These are phyloP conservation scores for Geotrupes spiniger DNA, from an alignment of 2,888 invertebrate genomes.

Conservation along the genomic window DNA sequence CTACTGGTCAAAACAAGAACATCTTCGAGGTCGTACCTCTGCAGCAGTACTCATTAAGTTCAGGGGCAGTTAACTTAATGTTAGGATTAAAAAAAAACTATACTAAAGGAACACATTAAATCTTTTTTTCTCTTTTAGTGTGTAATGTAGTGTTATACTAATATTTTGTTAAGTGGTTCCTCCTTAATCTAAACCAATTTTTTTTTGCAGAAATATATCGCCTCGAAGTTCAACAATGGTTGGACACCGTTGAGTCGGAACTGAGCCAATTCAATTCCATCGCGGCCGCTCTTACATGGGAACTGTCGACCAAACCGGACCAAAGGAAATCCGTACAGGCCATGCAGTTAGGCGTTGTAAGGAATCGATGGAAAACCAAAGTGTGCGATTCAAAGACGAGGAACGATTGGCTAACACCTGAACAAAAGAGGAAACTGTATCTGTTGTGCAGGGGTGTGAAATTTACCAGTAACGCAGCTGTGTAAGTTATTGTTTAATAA, in stretches of 20 bases:
- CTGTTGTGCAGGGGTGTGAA: slow-evolving; percentile 64
- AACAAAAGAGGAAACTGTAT: slow-evolving; percentile 56
- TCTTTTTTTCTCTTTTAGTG: too few relatives aligned
- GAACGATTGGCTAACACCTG: slow-evolving; percentile 26
- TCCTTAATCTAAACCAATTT: too few relatives aligned
- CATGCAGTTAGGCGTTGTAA: slow-evolving; percentile 32
- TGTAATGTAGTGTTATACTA: too few relatives aligned
- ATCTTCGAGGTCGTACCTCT: too few relatives aligned
- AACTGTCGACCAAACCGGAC: slow-evolving; percentile 30
- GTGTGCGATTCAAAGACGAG: slow-evolving; percentile 37
- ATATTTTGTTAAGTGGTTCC: too few relatives aligned
- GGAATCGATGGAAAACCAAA: slow-evolving; percentile 44
- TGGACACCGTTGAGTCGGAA: slow-evolving; percentile 34
- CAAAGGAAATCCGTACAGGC: slow-evolving; percentile 31
- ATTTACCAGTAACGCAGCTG: slow-evolving; percentile 55
- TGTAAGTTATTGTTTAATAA: slow-evolving; percentile 46
- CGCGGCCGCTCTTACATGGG: slow-evolving; percentile 39
- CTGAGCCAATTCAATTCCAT: slow-evolving; percentile 37
- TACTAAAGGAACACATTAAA: too few relatives aligned
- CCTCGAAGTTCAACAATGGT: slow-evolving; percentile 36
- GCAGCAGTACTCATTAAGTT: too few relatives aligned
- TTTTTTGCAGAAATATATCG: slow-evolving; percentile 33
- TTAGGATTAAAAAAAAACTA: too few relatives aligned
- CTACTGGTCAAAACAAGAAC: too few relatives aligned
- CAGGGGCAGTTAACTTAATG: too few relatives aligned